Evolutionary conservation across 2,113 vertebrate species (phyloP), one percentile per base, ranked within the genome.

Genomic region (Ginglymostoma cirratum): DNA sequence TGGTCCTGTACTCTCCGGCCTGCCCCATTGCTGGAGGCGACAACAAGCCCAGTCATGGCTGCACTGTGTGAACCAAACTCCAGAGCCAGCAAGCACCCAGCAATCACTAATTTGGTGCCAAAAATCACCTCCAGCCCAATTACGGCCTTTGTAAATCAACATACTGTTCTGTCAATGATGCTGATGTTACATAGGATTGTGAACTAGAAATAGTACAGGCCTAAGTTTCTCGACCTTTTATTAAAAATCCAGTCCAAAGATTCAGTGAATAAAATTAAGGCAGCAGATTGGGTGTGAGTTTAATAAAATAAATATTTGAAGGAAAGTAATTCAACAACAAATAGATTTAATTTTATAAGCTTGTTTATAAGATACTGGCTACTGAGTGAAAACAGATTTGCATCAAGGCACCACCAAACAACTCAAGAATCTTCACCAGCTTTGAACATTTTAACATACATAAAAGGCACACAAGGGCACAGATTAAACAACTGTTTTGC

Each of bases 401-500:
- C 38, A 27, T 70, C n/a, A 55, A 69, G 92, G 69, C 38, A 70
- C 69, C 14, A 34, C 61, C 48, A 24, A 95, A 2, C n/a, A 70
- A 95, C 69, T 48, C 23, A 17, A 24, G 94, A 69, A 95, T 76
- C 94, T 72, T 52, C 94, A 70, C 30, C 27, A 52, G 67, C 38
- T 72, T 95, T 14, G 94, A 76, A 95, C 24, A 95, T 95, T 72
- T 34, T 19, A 52, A 30, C 23, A 24, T 69, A 95, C 45, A 95
- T 95, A 72, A 72, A 95, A 95, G 94, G 42, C 94, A 95, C 38
- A 72, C 17, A 72, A 30, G 23, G 21, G 24, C 30, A 70, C 69
- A 72, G 94, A 76, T 95, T 95, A 95, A 95, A 72, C 14, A 67
- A 95, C 52, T 72, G 67, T 95, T 27, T 76, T 72, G 42, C 45